phyloP scores from a whole-genome alignment of 2,113 vertebrate genomes.

The Caretta caretta region DNA sequence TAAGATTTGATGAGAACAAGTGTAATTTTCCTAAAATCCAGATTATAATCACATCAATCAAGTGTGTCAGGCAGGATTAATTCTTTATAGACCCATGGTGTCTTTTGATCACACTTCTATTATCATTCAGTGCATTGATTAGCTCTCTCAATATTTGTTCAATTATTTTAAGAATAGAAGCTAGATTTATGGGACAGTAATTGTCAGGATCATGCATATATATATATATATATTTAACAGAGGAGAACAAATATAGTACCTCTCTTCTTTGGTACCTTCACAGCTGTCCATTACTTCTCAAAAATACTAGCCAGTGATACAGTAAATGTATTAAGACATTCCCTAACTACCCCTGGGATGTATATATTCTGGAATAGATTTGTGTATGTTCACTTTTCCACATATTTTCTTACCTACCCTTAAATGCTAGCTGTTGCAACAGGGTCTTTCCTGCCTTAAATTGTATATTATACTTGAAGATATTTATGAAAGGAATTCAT shows the following conservation, averaged over 20 bases:
- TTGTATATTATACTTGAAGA: conserved; percentile 60
- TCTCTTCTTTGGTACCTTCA: background rate
- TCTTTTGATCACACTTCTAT: conserved; percentile 12
- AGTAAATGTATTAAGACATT: background rate
- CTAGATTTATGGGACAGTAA: background rate
- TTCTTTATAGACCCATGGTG: background rate
- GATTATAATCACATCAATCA: background rate
- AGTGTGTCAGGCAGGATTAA: background rate
- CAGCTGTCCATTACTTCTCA: background rate
- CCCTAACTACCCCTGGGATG: background rate
- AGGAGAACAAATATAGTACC: no score
- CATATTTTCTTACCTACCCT: background rate
- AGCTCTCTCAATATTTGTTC: background rate
- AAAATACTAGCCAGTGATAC: background rate
- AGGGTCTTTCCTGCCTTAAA: conserved; percentile 55
- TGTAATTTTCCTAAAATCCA: background rate
- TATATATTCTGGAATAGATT: conserved; percentile 12
- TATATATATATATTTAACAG: background rate
- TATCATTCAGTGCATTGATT: background rate
- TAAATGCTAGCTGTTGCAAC: background rate
- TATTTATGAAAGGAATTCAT: conserved; percentile 49
- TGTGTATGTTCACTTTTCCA: background rate
- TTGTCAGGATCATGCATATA: background rate
- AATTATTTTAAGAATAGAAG: background rate
- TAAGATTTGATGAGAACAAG: background rate